phyloP scores from a whole-genome alignment of 2,797 vertebrate species.

The Catostomus latipinnis region DNA sequence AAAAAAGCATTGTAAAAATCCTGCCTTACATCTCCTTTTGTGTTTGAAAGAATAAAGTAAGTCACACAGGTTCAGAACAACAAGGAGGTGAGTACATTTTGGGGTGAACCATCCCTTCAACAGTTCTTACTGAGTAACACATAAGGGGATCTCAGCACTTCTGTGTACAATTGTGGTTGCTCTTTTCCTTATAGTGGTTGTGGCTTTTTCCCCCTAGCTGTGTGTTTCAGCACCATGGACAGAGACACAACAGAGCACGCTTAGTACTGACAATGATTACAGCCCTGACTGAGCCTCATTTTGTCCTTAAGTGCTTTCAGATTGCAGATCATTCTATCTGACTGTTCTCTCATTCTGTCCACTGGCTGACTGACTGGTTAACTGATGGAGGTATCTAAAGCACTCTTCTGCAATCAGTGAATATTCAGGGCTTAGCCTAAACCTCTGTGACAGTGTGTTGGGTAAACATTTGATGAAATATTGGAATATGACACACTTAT shows the following conservation, averaged over 20 bases:
- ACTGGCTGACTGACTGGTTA: too few species aligned
- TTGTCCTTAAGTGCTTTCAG: conserved; percentile 53
- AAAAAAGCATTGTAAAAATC: background rate
- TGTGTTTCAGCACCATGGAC: conserved; percentile 46
- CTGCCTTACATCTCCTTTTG: background rate
- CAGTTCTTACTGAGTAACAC: background rate
- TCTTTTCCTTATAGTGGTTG: conserved; percentile 34
- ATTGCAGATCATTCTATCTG: conserved; percentile 16
- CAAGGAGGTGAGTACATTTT: background rate
- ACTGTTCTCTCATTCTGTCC: too few species aligned
- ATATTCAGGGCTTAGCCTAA: too few species aligned
- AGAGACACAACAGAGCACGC: conserved; percentile 31
- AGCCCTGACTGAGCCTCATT: conserved; percentile 49
- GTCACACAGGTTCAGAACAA: background rate
- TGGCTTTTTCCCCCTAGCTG: conserved; percentile 19
- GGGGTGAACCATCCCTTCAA: background rate
- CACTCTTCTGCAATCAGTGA: too few species aligned
- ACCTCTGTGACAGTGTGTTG: too few species aligned
- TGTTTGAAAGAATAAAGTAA: background rate
- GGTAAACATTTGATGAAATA: too few species aligned
- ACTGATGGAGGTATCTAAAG: too few species aligned
- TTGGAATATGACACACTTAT: too few species aligned
- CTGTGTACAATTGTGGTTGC: conserved; percentile 50
- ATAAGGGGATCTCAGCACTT: conserved; percentile 25
- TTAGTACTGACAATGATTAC: conserved; percentile 51